These are phyloP conservation scores for Tinamus major DNA, from an alignment of 2,797 vertebrate species.

Conservation along the genomic window DNA sequence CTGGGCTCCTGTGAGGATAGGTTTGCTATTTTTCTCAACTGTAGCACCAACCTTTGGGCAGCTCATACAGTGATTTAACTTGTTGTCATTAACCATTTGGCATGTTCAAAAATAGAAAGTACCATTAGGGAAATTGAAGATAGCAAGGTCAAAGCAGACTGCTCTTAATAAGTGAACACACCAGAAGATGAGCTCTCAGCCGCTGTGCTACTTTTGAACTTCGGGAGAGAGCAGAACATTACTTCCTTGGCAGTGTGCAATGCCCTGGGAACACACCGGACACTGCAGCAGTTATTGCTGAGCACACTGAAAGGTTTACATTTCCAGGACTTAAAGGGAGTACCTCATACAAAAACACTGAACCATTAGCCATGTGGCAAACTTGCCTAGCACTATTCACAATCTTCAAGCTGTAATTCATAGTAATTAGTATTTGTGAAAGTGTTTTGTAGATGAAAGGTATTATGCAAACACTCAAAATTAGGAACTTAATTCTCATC, in stretches of 20 bases:
- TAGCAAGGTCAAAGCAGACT: neutral
- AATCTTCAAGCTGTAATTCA: slow-evolving; percentile 38
- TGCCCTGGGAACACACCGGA: accelerated
- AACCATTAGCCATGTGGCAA: neutral
- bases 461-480: slow-evolving; percentile 54
- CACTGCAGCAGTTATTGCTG: accelerated
- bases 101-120: neutral
- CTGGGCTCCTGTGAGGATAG: neutral
- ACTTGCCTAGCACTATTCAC: neutral
- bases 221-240: neutral
- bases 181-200: neutral
- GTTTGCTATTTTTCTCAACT: neutral
- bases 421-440: slow-evolving; percentile 55
- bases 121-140: neutral
- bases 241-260: accelerated
- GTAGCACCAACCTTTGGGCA: neutral
- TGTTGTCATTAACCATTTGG: neutral
- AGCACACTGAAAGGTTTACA: neutral
- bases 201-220: neutral
- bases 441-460: slow-evolving; percentile 40
- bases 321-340: neutral
- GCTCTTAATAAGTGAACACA: neutral
- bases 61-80: neutral
- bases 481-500: slow-evolving; percentile 65
- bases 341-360: neutral